Base-by-base conservation (phyloP, 2,888 invertebrate species). In the Drosophila fulvimacula region DNA sequence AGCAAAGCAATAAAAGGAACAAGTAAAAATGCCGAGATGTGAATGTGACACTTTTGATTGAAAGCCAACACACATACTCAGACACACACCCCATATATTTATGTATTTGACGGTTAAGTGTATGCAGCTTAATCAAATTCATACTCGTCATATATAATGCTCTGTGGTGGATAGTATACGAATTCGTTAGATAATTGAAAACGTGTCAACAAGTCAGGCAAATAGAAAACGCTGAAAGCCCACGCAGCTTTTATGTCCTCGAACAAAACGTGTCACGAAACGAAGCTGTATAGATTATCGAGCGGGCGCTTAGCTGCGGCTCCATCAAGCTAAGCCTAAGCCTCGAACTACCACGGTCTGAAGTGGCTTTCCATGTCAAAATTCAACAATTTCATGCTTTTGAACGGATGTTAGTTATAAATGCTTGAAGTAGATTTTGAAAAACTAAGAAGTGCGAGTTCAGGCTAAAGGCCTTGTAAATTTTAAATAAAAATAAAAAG, bases 121-220 rank as follows among this genome's bases (percentile, higher is more conserved):
- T 36, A 34, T 44, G 44, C 5, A 13, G 41, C 76, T 60, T 68
- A 71, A 79, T 81, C 78, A 76, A 76, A 64, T 62, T 64, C 39
- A 59, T 66, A 53, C 60, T 34, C 56, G 9, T 44, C 41, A 58
- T 55, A 44, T 41, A 56, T 39, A 41, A 56, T 39, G 21, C n/a
- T 48, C 11, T 39, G 32, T 39, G 49, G 2, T 13, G 46, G 41
- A 51, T 41, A 57, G 52, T 53, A 59, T 72, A 51, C 53, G 74
- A 66, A 68, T 89, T 85, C 85, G 74, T 76, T 65, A 73, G 86
- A 89, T 89, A 88, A 90, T 86, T 88, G 90, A 86, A 89, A 89
- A 88, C 85, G 88, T 89, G 90, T 88, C 89, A 78, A 73, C 89
- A 88, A 81, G 73, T 73, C 72, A 66, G 66, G 49, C 49, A 62